These are phyloP conservation scores for Turnix velox DNA, from an alignment of 2,113 vertebrate species.

Conservation along the genomic window DNA sequence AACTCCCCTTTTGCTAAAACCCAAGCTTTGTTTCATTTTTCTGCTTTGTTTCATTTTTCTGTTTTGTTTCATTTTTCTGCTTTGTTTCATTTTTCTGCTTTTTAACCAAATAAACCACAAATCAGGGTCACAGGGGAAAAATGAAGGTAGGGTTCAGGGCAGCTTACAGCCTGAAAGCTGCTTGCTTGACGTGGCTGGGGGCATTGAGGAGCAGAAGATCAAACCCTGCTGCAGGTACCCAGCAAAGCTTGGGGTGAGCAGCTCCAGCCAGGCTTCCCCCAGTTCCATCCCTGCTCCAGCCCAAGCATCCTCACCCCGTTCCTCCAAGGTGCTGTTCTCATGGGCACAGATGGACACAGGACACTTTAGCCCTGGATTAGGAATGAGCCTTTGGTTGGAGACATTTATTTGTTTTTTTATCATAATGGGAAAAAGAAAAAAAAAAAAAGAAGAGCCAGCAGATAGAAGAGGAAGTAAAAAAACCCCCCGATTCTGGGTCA, in stretches of 20 bases:
- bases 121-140: not conserved
- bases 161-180: not conserved
- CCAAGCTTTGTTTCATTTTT: not conserved
- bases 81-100: not conserved
- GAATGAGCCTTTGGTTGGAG: conserved; percentile 25
- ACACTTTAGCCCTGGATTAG: conserved; percentile 41
- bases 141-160: fast-evolving
- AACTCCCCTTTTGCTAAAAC: not conserved
- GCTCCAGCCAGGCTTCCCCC: not conserved
- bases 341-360: not conserved
- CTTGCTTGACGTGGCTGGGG: not conserved
- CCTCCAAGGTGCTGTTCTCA: not conserved
- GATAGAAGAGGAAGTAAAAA: conserved; percentile 55
- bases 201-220: not conserved
- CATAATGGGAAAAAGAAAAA: conserved; percentile 51
- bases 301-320: not conserved
- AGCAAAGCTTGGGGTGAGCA: not conserved
- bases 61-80: not conserved
- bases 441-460: conserved; percentile 55
- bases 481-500: conserved; percentile 57
- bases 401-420: conserved; percentile 68
- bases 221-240: not conserved
- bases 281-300: not conserved
- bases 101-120: not conserved
- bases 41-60: not conserved